Base-by-base conservation (phyloP, 2,888 invertebrate species). In the Drosophila affinis region DNA sequence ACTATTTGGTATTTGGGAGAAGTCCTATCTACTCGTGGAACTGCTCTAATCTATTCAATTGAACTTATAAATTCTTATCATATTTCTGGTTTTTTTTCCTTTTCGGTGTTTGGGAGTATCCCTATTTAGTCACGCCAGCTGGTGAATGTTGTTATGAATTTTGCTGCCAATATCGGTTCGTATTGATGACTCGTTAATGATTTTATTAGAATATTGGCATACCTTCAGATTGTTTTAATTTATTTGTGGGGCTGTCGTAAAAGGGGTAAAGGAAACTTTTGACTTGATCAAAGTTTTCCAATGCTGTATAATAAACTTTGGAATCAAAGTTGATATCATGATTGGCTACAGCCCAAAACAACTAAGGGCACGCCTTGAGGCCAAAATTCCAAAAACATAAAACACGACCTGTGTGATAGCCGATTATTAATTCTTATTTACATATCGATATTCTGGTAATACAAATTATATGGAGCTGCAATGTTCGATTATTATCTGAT, bases 141-240 rank as follows among this genome's bases (percentile, higher is more conserved):
- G 2, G 1, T 14, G 39, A 39, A 14, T 39, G 39, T 14, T 14
- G 39, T 14, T 39, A 14, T 39, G 6, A 9, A 27, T 27, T 7
- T 9, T 27, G 1, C 27, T 2, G 27, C 2, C 27, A 7, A 27
- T 7, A 39, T 39, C n/a, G 39, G n/a, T 39, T 2, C 39, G 7
- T 14, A 39, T 39, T 39, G n/a, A 39, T 39, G 39, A 39, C 39
- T 39, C 39, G 39, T 39, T 39, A 39, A n/a, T 39, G 39, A 39
- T 39, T 48, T 14, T 21, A 21, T 48, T 48, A 48, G 12, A 48
- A 24, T 48, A 14, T 14, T 21, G 10, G 3, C 49, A 48, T 29
- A 57, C 29, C 49, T 57, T 32, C 49, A 18, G 48, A 29, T 57
- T 48, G 18, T 1, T 21, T n/a, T 29, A 57, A 57, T 56, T 56